Evolutionary conservation across 2,797 vertebrate species (phyloP).

Genomic region (Epinephelus coioides): DNA sequence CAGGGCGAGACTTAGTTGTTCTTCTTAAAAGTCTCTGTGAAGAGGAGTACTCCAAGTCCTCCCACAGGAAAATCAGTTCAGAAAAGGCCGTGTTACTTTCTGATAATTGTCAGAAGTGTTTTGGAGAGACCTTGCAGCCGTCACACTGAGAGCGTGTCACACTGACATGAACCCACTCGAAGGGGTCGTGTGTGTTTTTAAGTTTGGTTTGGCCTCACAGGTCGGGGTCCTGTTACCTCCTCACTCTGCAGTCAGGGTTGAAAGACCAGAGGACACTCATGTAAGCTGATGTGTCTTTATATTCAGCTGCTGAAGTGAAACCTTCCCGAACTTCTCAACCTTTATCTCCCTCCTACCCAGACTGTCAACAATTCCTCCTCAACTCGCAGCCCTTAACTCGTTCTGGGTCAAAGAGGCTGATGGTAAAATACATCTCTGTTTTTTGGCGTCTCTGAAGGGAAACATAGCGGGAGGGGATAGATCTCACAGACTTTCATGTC

Average conservation of each 20-base stretch:
- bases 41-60: background rate
- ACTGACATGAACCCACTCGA: background rate
- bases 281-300: constrained; percentile 28
- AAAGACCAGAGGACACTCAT: constrained; percentile 40
- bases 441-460: constrained; percentile 33
- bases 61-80: constrained; percentile 4
- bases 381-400: constrained; percentile 1
- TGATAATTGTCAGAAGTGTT: background rate
- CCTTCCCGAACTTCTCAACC: constrained; percentile 23
- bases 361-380: constrained; percentile 43
- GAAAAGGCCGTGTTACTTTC: background rate
- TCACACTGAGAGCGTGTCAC: constrained; percentile 9
- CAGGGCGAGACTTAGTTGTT: background rate
- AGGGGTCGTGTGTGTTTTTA: constrained; percentile 27
- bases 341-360: background rate
- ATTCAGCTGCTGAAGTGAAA: constrained; percentile 17
- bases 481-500: constrained; percentile 45
- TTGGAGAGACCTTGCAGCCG: background rate
- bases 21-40: background rate
- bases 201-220: constrained; percentile 20
- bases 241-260: constrained; percentile 12
- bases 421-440: constrained; percentile 15
- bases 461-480: background rate
- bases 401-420: constrained; percentile 35
- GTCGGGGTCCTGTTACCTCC: constrained; percentile 22